These are phyloP conservation scores for Synanthedon myopaeformis DNA, from an alignment of 2,888 invertebrate genomes.

Conservation along the genomic window DNA sequence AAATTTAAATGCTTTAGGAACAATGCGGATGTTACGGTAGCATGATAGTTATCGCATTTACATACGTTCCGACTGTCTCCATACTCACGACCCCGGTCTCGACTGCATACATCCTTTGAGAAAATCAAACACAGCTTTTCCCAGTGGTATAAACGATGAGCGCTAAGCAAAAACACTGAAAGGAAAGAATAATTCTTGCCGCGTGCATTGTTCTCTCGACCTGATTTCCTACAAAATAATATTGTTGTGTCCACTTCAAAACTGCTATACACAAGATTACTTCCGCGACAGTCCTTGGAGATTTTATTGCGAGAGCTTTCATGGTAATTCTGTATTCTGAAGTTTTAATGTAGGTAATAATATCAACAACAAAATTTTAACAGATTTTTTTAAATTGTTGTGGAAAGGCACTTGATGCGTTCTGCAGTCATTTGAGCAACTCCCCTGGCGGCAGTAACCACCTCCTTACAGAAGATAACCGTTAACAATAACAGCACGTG, in stretches of 20 bases:
- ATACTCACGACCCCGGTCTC: background rate
- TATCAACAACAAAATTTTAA: too few species aligned
- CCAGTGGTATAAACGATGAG: background rate
- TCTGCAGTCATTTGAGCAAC: too few species aligned
- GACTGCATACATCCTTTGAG: background rate
- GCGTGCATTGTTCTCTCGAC: conserved; percentile 16
- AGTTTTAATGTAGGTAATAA: too few species aligned
- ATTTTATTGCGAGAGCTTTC: too few species aligned
- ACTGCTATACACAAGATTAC: background rate
- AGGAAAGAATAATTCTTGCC: conserved; percentile 9
- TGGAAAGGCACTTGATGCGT: too few species aligned
- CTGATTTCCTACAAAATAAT: conserved; percentile 16
- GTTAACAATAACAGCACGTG: too few species aligned
- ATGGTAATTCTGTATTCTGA: too few species aligned
- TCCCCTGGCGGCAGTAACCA: too few species aligned
- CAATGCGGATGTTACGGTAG: background rate
- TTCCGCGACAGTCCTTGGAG: background rate
- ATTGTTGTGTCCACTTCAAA: conserved; percentile 16
- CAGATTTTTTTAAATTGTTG: too few species aligned
- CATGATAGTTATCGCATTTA: background rate
- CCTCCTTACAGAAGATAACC: too few species aligned
- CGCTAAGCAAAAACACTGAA: background rate
- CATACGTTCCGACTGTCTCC: background rate
- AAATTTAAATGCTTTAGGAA: background rate
- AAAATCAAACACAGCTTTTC: background rate